Conservation (phyloP, 2,113 vertebrate genomes). For the Delphinus delphis region DNA sequence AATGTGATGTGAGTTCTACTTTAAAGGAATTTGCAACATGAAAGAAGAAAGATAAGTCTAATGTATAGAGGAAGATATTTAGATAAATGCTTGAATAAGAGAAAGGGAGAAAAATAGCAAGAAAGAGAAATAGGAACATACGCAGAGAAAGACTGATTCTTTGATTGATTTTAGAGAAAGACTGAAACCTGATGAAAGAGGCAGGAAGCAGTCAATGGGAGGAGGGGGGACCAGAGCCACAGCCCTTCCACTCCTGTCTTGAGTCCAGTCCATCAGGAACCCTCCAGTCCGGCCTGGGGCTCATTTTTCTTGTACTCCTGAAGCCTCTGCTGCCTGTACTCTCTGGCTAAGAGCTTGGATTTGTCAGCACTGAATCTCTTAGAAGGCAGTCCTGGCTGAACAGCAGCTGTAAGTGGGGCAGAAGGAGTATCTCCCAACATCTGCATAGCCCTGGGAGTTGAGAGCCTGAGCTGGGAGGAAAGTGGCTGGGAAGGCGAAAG, state of each 20-base stretch:
- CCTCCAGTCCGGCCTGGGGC: neutral
- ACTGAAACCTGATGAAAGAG: neutral
- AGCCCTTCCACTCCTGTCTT: neutral
- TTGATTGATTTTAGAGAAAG: neutral
- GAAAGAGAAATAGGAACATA: neutral
- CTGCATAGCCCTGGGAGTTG: neutral
- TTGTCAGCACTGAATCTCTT: neutral
- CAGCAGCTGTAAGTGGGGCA: neutral
- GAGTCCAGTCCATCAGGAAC: neutral
- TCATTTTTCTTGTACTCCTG: neutral
- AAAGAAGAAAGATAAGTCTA: neutral
- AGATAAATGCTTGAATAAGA: neutral
- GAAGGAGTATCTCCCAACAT: neutral
- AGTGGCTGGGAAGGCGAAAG: neutral
- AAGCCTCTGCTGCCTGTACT: neutral
- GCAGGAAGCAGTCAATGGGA: neutral
- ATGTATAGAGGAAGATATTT: neutral
- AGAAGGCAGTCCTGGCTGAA: neutral
- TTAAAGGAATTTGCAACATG: neutral
- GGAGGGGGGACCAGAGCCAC: neutral
- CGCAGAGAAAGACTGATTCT: neutral
- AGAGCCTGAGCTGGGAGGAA: neutral
- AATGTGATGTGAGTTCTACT: neutral
- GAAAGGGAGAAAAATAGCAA: neutral
- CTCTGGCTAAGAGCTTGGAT: neutral